These are phyloP conservation scores for Scomber japonicus DNA, from an alignment of 2,113 vertebrate genomes.

Conservation along the genomic window DNA sequence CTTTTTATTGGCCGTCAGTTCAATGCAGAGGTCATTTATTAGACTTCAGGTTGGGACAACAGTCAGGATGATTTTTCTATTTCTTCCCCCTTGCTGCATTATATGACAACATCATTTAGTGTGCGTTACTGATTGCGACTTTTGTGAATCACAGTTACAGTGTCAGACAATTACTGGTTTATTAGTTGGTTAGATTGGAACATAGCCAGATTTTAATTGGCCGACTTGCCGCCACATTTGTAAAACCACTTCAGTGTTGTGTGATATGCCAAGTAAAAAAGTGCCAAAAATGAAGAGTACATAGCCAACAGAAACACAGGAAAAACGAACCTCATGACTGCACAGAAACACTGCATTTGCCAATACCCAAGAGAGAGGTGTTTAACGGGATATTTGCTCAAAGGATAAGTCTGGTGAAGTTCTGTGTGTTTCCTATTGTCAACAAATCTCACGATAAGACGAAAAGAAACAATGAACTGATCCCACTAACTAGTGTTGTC, in stretches of 20 bases:
- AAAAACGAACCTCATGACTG: slow-evolving; percentile 42
- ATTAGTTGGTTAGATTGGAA: too few relatives aligned
- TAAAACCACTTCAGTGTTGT: slow-evolving; percentile 19
- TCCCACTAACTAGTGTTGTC: too few relatives aligned
- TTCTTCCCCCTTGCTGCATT: background rate
- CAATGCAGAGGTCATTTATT: background rate
- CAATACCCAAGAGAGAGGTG: background rate
- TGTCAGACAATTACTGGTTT: too few relatives aligned
- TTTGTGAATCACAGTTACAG: background rate
- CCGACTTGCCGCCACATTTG: background rate
- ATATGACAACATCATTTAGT: background rate
- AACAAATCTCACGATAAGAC: background rate
- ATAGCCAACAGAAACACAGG: slow-evolving; percentile 17
- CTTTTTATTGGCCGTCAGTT: background rate
- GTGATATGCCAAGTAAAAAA: background rate
- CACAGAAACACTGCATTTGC: slow-evolving; percentile 8
- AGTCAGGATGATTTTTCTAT: background rate
- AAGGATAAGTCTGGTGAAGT: slow-evolving; percentile 1
- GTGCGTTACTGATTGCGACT: background rate
- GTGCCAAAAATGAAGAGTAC: background rate
- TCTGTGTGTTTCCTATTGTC: background rate
- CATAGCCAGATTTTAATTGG: accelerated
- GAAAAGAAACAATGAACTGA: background rate
- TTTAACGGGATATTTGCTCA: slow-evolving; percentile 19
- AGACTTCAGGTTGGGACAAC: background rate